Evolutionary conservation across 2,888 invertebrate genomes (phyloP).

Genomic region (Eueremaeus valkanovi): DNA sequence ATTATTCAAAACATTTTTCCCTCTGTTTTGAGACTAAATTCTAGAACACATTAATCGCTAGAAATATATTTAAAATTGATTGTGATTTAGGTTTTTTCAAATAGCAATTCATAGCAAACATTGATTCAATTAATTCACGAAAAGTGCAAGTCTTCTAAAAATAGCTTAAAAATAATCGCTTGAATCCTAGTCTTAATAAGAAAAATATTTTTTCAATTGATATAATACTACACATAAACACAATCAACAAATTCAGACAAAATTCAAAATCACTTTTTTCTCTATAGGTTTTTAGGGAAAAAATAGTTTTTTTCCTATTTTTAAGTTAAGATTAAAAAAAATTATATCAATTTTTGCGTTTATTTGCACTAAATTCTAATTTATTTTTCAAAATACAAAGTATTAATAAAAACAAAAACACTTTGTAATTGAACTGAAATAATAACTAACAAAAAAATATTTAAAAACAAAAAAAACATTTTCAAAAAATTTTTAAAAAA

Average conservation of each 20-base stretch:
- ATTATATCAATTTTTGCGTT: background rate
- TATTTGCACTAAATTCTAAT: constrained; percentile 10
- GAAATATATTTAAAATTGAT: background rate
- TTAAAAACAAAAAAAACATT: background rate
- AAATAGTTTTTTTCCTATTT: too few species aligned
- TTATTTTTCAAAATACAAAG: background rate
- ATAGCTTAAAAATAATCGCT: background rate
- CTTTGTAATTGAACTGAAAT: background rate
- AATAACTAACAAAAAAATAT: background rate
- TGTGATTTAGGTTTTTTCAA: constrained; percentile 18
- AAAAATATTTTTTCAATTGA: background rate
- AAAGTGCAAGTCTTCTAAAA: constrained; percentile 27
- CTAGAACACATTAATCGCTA: background rate
- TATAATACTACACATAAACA: background rate
- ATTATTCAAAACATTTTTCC: too few species aligned
- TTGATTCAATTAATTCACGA: background rate
- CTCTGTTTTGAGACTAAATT: too few species aligned
- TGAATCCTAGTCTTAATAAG: constrained; percentile 30
- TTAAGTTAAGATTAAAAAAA: background rate
- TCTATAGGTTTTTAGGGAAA: constrained; percentile 9
- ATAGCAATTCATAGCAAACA: background rate
- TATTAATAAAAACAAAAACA: constrained; percentile 5
- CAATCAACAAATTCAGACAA: constrained; percentile 13
- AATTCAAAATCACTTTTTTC: background rate
- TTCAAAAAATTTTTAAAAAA: background rate